Base-by-base conservation (phyloP, 2,888 invertebrate genomes). In the Tortrix viridana region DNA sequence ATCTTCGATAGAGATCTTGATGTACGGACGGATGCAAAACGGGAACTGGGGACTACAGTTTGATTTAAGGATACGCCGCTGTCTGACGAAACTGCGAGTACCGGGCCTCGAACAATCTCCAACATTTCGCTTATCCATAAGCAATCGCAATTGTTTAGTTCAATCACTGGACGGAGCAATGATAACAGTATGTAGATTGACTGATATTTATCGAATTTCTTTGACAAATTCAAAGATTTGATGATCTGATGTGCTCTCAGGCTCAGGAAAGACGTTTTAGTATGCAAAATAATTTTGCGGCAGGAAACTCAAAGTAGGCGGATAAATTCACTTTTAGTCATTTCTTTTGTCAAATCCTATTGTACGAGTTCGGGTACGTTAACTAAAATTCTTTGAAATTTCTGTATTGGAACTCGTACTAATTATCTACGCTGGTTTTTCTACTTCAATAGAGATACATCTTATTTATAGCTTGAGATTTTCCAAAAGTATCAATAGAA, bases 1-100 rank as follows among this genome's bases (percentile, higher is more conserved):
- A 84, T 84, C 85, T 84, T 79, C 73, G 92, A 92, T 92, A 89
- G 86, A 82, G 77, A 92, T 92, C 92, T 92, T 92, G 92, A 92
- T 89, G 84, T 89, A 89, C 86, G 86, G 82, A 89, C 91, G 91
- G 88, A 92, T 92, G 92, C 89, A 87, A 89, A 92, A 89, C 88
- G 85, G 86, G 86, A 86, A 81, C 79, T 76, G 76, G 73, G 74
- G 60, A 71, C 72, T 75, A 74, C 80, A 72, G 80, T 88, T 89
- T 88, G 88, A 88, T 89, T 89, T 89, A 89, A 85, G 86, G 81
- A 89, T 87, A 88, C 75, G 77, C 73, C 74, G 72, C 71, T 74
- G 72, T 71, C 74, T 69, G 73, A 73, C 72, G 72, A 74, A 79
- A 74, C 69, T 72, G 69, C 66, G 71, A 80, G 77, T 75, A 78